Conservation (phyloP, 2,113 vertebrate genomes). For the Struthidea cinerea region DNA sequence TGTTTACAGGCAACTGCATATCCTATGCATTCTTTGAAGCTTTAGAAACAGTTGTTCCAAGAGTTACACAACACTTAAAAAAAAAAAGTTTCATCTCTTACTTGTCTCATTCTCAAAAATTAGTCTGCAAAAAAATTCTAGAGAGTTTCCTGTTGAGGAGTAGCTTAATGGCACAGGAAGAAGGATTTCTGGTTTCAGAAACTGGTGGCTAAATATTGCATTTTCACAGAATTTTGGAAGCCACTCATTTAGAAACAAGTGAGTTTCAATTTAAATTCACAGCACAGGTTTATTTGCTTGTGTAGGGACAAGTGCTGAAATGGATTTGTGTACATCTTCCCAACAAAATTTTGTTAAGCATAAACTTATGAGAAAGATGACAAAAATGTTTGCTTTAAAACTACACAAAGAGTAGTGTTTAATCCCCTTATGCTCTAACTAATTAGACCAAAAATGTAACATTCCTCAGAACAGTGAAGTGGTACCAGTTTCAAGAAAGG, state of each 20-base stretch:
- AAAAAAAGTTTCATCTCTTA: not conserved
- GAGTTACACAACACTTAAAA: not conserved
- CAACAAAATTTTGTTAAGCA: not conserved
- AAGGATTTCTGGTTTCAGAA: not conserved
- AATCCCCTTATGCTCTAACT: not conserved
- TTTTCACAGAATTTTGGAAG: not conserved
- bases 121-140: not conserved
- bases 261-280: not conserved
- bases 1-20: not conserved
- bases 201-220: not conserved
- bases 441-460: not conserved
- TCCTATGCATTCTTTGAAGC: not conserved
- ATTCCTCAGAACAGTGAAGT: not conserved
- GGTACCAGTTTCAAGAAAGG: not conserved
- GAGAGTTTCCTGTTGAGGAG: not conserved
- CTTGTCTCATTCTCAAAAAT: not conserved
- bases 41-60: not conserved
- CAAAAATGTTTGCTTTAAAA: not conserved
- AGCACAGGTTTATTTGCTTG: not conserved
- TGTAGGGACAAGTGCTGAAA: not conserved
- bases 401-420: not conserved
- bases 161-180: not conserved
- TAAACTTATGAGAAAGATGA: not conserved
- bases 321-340: not conserved
- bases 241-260: not conserved